Conservation (phyloP, 2,888 invertebrate genomes). For the Ophion slaviceki region DNA sequence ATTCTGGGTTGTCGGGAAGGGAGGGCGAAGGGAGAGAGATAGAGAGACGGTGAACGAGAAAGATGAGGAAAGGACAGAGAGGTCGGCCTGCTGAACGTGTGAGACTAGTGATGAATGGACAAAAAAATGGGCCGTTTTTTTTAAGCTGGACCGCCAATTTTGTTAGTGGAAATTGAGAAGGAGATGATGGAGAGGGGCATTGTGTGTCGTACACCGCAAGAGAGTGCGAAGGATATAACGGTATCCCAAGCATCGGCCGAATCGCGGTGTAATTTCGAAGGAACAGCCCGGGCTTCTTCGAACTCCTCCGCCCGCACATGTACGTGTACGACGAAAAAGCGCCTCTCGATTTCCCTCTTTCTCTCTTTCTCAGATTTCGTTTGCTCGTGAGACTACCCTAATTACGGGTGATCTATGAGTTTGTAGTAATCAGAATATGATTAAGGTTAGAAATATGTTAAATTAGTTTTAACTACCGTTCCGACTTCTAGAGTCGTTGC, state of each 20-base stretch:
- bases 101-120: constrained; percentile 35
- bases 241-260: constrained; percentile 63
- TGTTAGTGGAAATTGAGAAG: constrained; percentile 29
- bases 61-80: constrained; percentile 29
- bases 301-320: constrained; percentile 63
- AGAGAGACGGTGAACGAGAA: constrained; percentile 21
- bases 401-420: no score
- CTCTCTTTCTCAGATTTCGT: constrained; percentile 39
- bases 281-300: constrained; percentile 66
- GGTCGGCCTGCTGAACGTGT: constrained; percentile 36
- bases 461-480: no score
- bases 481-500: no score
- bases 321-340: constrained; percentile 53
- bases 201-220: constrained; percentile 40
- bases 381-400: constrained; percentile 13
- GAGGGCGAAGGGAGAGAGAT: constrained; percentile 29
- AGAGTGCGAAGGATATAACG: constrained; percentile 69
- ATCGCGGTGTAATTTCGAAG: constrained; percentile 69
- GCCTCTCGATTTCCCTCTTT: not conserved
- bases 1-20: constrained; percentile 66
- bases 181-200: constrained; percentile 45
- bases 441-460: no score
- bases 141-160: constrained; percentile 47
- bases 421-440: no score
- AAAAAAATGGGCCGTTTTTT: constrained; percentile 59